A percentile compares a stretch with the other conserved stretches of the same genome.
Evolutionary conservation across 2,888 invertebrate genomes (phyloP).

Genomic region (Boloria euphrosyne): DNA sequence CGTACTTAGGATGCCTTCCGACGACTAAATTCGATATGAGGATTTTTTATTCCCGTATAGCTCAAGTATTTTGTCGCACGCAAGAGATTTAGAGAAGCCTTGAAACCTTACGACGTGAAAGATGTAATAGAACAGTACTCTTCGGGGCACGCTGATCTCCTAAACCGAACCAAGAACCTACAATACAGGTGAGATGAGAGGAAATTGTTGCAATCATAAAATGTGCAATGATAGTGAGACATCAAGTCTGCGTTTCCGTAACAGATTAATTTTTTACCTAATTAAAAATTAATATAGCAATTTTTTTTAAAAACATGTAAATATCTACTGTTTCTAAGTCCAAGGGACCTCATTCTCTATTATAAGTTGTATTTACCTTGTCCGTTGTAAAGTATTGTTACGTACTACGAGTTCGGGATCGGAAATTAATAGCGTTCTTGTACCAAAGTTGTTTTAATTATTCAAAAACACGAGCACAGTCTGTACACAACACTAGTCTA

Average conservation of each 20-base stretch:
- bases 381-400: too few relatives aligned
- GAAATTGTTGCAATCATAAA: slow-evolving; percentile 2
- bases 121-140: slow-evolving; percentile 97
- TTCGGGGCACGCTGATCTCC: slow-evolving; percentile 93
- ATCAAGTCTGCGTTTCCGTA: neutral
- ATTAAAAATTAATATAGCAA: too few relatives aligned
- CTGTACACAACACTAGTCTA: too few relatives aligned
- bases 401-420: too few relatives aligned
- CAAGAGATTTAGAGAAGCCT: slow-evolving; percentile 94
- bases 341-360: too few relatives aligned
- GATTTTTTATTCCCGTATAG: slow-evolving; percentile 81
- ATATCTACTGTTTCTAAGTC: too few relatives aligned
- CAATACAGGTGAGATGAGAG: slow-evolving; percentile 87
- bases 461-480: too few relatives aligned
- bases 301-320: too few relatives aligned
- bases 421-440: too few relatives aligned
- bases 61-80: slow-evolving; percentile 95
- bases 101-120: slow-evolving; percentile 96
- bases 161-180: slow-evolving; percentile 92
- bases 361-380: too few relatives aligned
- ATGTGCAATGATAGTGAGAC: neutral
- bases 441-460: too few relatives aligned
- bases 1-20: slow-evolving; percentile 4
- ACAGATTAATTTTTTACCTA: too few relatives aligned
- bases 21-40: slow-evolving; percentile 39